phyloP scores from a whole-genome alignment of 2,888 invertebrate genomes.

The Heliconius ismenius region DNA sequence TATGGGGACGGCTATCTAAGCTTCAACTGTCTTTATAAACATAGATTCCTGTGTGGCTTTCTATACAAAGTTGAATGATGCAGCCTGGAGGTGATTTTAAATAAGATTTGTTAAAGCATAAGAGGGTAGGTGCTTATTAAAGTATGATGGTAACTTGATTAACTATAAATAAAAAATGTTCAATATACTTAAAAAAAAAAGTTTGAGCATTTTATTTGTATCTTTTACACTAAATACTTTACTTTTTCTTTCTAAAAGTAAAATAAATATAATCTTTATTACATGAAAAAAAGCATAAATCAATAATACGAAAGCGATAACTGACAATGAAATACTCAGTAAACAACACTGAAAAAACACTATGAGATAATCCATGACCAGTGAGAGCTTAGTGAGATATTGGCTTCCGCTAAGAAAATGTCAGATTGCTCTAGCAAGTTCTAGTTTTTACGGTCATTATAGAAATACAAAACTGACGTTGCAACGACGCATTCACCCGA shows the following conservation, averaged over 20 bases:
- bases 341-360: background rate
- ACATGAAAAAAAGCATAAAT: background rate
- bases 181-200: background rate
- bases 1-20: conserved; percentile 62
- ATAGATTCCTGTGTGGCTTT: conserved; percentile 26
- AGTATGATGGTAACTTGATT: background rate
- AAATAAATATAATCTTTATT: too few relatives aligned
- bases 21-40: conserved; percentile 52
- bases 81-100: conserved; percentile 30
- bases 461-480: conserved; percentile 35
- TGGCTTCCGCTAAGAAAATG: conserved; percentile 28
- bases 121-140: conserved; percentile 10
- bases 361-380: background rate
- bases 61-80: conserved; percentile 18
- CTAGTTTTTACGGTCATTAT: conserved; percentile 36
- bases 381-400: conserved; percentile 17
- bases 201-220: background rate
- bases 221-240: background rate
- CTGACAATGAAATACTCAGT: background rate
- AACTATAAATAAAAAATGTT: background rate
- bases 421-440: conserved; percentile 10
- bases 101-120: conserved; percentile 23
- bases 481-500: conserved; percentile 35
- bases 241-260: background rate
- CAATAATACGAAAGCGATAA: background rate